Evolutionary conservation across 2,113 vertebrate genomes (phyloP).

Genomic region (Lanius collurio): DNA sequence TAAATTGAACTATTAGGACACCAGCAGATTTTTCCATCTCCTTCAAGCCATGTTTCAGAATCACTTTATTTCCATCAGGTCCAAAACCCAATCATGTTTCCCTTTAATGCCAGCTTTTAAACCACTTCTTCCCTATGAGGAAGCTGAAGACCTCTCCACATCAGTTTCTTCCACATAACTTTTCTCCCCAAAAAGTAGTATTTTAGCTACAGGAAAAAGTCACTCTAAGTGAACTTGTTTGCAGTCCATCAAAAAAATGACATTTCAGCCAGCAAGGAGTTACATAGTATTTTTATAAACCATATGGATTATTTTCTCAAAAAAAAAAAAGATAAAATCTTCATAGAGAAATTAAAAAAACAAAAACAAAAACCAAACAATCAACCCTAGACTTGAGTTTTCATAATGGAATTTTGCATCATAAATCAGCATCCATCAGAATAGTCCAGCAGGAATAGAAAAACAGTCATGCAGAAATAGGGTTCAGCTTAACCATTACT

Average conservation of each 20-base stretch:
- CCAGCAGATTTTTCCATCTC: background rate
- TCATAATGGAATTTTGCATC: background rate
- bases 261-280: background rate
- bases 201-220: background rate
- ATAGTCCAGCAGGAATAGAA: background rate
- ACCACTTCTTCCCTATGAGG: background rate
- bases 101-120: background rate
- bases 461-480: background rate
- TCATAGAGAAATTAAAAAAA: background rate
- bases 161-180: background rate
- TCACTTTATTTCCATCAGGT: background rate
- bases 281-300: background rate
- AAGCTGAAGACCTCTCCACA: background rate
- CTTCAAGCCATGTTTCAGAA: background rate
- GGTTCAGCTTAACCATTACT: background rate
- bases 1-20: background rate
- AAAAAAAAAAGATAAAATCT: background rate
- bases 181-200: background rate
- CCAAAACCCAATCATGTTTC: background rate
- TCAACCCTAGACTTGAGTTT: background rate
- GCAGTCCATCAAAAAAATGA: background rate
- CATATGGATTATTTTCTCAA: background rate
- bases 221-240: background rate
- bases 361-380: no score
- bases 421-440: background rate